Base-by-base conservation (phyloP, 92 coral and sea anemone genomes). In the Umimayanthus kanabou region DNA sequence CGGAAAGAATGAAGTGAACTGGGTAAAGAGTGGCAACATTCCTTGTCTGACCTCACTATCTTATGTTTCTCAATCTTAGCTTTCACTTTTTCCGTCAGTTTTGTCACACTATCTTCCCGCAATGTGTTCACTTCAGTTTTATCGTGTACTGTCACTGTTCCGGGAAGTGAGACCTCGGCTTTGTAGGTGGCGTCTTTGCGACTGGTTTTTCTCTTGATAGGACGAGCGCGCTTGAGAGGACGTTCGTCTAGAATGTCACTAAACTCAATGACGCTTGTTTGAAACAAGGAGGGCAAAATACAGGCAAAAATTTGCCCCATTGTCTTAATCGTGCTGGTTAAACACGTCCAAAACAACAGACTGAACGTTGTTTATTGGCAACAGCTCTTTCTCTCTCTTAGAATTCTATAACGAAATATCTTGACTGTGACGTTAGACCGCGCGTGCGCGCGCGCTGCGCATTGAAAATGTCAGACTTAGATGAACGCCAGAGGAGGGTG, bases 281-380 rank as follows among this genome's bases (percentile, higher is more conserved):
- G 42, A 6, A 73, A 33, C 22, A 33, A 33, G 2, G 22, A 73
- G 16, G 45, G 77, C 77, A 73, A 73, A 11, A 73, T 11, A 73
- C 40, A 73, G 39, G 77, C 42, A 73, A 73, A 10, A 73, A 73
- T 73, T 39, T 73, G 76, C 18, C 77, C 77, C 45, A 73, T 73
- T 5, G 22, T 73, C 20, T 13, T 73, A 18, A 73, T 37, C 6
- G 45, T 73, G 40, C 42, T 26, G 22, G 53, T 6, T 29, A 18
- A 73, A 73, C 77, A 72, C 45, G 33, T 29, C 20, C 77, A 30
- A 26, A 16, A 29, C 77, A 30, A 33, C 39, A 11, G 15, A 25
- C 22, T 73, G 77, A 73, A 73, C 5, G 77, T 33, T 11, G 23
- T 15, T 73, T 73, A 5, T 9, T 33, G 18, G 5, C 77, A 16